Evolutionary conservation across 2,888 invertebrate genomes (phyloP).

Genomic region (Acrocyrtus sp.): DNA sequence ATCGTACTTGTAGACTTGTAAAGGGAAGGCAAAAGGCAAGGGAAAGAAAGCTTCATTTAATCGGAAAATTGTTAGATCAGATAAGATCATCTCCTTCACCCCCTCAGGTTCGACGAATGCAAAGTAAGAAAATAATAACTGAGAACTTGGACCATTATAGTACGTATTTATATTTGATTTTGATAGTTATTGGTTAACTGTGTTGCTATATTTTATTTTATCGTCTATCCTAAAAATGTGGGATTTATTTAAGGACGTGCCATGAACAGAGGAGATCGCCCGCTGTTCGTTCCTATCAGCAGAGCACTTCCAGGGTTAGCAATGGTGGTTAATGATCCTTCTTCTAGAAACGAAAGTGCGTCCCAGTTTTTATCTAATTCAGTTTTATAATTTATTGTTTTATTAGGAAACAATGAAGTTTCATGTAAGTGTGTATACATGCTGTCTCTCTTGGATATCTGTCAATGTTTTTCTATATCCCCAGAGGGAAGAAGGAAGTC

Average conservation of each 20-base stretch:
- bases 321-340: constrained; percentile 54
- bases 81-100: constrained; percentile 65
- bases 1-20: constrained; percentile 65
- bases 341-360: constrained; percentile 44
- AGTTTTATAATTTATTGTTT: not conserved
- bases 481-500: constrained; percentile 51
- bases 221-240: not conserved
- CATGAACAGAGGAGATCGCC: constrained; percentile 44
- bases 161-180: no score
- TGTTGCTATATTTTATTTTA: not conserved
- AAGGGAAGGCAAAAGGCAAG: constrained; percentile 92
- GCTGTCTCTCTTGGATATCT: constrained; percentile 9
- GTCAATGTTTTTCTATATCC: constrained; percentile 31
- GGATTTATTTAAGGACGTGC: constrained; percentile 35
- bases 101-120: constrained; percentile 58
- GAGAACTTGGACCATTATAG: no score
- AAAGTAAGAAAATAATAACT: constrained; percentile 48
- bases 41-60: constrained; percentile 96
- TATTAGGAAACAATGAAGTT: constrained; percentile 18
- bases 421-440: not conserved
- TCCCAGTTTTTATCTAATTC: constrained; percentile 7
- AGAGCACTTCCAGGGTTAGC: constrained; percentile 61
- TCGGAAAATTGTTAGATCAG: constrained; percentile 90
- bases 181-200: no score
- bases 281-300: constrained; percentile 55